Evolutionary conservation across 1,140 invertebrate genomes (phyloP).

Genomic region (Lanistes nyassanus): DNA sequence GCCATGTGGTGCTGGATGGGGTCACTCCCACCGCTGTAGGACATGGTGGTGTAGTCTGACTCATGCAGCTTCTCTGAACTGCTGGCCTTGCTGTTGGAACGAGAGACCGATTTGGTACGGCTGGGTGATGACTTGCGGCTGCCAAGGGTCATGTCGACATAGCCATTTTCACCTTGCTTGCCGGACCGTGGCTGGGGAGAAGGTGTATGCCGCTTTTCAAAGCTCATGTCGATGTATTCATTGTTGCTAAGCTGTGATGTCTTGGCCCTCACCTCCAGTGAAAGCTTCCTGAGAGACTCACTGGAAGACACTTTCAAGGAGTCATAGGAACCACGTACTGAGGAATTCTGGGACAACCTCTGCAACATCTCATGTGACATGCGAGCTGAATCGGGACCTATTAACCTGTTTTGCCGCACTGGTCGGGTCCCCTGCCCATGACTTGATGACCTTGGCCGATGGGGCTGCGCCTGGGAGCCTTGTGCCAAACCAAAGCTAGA

Average conservation of each 20-base stretch:
- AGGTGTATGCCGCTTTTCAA: slow-evolving; percentile 41
- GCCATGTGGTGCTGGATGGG: background rate
- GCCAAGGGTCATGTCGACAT: slow-evolving; percentile 54
- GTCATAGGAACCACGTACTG: slow-evolving; percentile 44
- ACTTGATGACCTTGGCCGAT: slow-evolving; percentile 61
- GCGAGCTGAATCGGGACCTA: slow-evolving; percentile 31
- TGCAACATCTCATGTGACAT: slow-evolving; percentile 43
- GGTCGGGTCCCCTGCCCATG: slow-evolving; percentile 54
- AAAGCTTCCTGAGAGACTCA: slow-evolving; percentile 49
- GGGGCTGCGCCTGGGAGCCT: slow-evolving; percentile 41
- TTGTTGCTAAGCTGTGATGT: slow-evolving; percentile 31
- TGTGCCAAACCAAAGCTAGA: slow-evolving; percentile 56
- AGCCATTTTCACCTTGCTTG: slow-evolving; percentile 37
- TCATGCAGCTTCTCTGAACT: slow-evolving; percentile 28
- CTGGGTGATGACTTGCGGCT: slow-evolving; percentile 23
- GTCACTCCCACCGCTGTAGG: background rate
- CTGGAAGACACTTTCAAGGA: slow-evolving; percentile 50
- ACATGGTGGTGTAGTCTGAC: slow-evolving; percentile 11
- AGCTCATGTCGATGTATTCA: slow-evolving; percentile 51
- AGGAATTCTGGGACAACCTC: slow-evolving; percentile 49
- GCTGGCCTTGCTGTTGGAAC: slow-evolving; percentile 27
- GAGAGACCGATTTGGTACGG: slow-evolving; percentile 13
- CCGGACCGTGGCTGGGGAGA: slow-evolving; percentile 31
- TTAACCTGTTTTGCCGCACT: slow-evolving; percentile 29
- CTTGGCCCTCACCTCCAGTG: slow-evolving; percentile 38